Percentiles rank a stretch among this genome's conserved stretches.
phyloP scores from a whole-genome alignment of 2,888 invertebrate species.

The Arctia plantaginis region DNA sequence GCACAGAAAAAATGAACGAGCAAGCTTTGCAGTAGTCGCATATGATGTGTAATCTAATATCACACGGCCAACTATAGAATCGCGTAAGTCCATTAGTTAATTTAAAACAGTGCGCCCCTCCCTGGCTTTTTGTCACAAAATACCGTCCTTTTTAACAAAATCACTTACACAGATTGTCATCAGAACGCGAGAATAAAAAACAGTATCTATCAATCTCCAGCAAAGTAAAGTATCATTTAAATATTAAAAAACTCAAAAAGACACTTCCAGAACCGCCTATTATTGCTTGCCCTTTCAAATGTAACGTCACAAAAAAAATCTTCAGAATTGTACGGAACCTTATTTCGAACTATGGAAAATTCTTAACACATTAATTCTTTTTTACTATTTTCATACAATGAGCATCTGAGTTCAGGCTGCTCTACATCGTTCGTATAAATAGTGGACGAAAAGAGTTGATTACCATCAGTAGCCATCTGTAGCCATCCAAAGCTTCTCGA shows the following conservation, averaged over 20 bases:
- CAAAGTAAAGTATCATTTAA: no score
- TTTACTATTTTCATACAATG: constrained; percentile 55
- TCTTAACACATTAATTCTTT: constrained; percentile 45
- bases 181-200: no score
- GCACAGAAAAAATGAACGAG: not conserved
- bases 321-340: constrained; percentile 22
- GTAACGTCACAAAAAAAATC: not conserved
- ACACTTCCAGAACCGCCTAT: no score
- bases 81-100: no score
- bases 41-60: not conserved
- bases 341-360: not conserved
- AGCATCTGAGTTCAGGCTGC: constrained; percentile 61
- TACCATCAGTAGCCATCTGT: constrained; percentile 81
- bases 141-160: no score
- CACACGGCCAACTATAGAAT: not conserved
- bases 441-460: constrained; percentile 60
- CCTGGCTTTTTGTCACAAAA: no score
- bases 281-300: not conserved
- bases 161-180: no score
- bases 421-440: constrained; percentile 75
- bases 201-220: no score
- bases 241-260: no score
- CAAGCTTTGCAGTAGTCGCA: not conserved
- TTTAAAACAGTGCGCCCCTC: no score
- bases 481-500: constrained; percentile 69